Evolutionary conservation across 2,888 invertebrate species (phyloP), one percentile per base, ranked within the genome.

Genomic region (Drosophila engyochracea): DNA sequence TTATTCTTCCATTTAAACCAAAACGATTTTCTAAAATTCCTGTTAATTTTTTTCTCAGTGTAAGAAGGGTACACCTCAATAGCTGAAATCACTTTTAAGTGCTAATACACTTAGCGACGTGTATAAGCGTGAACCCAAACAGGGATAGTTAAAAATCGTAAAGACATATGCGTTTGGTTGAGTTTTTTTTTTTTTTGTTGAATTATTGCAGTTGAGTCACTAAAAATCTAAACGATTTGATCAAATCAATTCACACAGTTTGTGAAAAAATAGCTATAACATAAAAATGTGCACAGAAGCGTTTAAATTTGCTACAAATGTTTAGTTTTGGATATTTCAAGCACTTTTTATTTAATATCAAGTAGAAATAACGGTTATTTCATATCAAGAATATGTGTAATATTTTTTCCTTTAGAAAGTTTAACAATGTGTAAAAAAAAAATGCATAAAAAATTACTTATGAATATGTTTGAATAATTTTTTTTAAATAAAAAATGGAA

Each of bases 51-150:
- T 9, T 25, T 4, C 16, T 9, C 4, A 47, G 28, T 47, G 47
- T 47, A 25, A 16, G 16, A 16, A 47, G 51, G 31, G 58, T 68
- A 51, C 47, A 68, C 62, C 52, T 69, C 39, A 60, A 66, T 44
- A 19, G 10, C 25, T 49, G 33, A 49, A 49, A 73, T 28, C 53
- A 59, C 67, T 70, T 76, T 73, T 64, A 53, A 58, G 64, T 30
- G 51, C 51, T 30, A 28, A 51, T 54, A 16, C 71, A 69, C 70
- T 79, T 70, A 74, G 60, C 52, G 61, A 72, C 63, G 62, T 76
- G 37, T 49, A 39, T 22, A 16, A 58, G 30, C 54, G n/a, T 53
- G 33, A 25, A 35, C 22, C 33, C 25, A 6, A 28, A 41, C 33
- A 31, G 14, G 12, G 7, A 53, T 14, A 22, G 14, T n/a, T 53